Percentiles rank a stretch among this genome's conserved stretches.
Conservation (phyloP, 2,797 vertebrate species). For the Peromyscus nudipes region DNA sequence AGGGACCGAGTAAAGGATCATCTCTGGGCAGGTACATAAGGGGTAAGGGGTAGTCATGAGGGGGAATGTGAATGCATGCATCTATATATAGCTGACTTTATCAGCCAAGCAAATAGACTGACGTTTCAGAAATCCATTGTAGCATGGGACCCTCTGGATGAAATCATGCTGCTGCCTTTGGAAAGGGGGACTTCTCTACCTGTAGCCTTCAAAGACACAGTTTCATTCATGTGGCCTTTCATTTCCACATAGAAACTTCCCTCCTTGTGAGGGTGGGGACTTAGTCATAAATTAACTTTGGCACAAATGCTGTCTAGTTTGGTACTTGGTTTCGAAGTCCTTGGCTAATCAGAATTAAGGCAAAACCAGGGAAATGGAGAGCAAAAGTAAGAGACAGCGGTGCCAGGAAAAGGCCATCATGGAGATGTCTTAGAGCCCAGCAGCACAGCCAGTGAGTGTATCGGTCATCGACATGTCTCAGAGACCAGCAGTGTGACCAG, state of each 20-base stretch:
- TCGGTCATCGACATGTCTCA: rapidly evolving
- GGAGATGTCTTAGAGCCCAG: background rate
- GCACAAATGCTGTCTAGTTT: background rate
- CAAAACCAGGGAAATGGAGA: background rate
- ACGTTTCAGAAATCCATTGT: background rate
- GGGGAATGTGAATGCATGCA: background rate
- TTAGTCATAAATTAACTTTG: background rate
- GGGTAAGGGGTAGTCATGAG: rapidly evolving
- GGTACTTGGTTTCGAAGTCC: background rate
- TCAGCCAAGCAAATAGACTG: constrained; percentile 6
- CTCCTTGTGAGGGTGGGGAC: background rate
- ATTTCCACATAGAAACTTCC: background rate
- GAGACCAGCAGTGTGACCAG: too few relatives aligned
- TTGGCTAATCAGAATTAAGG: background rate
- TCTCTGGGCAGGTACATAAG: background rate
- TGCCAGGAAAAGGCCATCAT: background rate
- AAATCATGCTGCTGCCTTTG: background rate
- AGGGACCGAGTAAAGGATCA: background rate
- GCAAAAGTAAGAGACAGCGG: background rate
- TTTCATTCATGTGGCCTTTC: background rate
- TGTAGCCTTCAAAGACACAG: background rate
- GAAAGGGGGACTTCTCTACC: background rate
- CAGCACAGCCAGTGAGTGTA: background rate
- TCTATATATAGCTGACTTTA: too few relatives aligned
- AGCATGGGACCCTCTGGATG: background rate